Percentiles rank a stretch among this genome's conserved stretches.
Evolutionary conservation across 2,113 vertebrate genomes (phyloP).

Genomic region (Canis aureus): DNA sequence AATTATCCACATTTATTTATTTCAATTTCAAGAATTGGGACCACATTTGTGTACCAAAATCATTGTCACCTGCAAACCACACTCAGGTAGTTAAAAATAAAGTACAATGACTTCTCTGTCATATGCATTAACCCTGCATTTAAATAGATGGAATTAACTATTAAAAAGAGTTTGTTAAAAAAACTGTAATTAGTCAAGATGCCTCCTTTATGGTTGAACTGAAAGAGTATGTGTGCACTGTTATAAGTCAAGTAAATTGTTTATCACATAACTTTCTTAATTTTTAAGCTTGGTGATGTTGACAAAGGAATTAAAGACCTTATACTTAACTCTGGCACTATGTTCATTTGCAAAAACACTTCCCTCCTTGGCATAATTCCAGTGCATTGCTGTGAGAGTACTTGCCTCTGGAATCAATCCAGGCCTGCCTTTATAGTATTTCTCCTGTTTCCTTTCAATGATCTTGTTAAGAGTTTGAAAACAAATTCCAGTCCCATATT

Average conservation of each 20-base stretch:
- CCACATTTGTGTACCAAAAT: conserved; percentile 80
- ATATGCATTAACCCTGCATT: neutral
- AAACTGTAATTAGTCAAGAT: neutral
- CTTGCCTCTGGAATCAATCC: conserved; percentile 87
- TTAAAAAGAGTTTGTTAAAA: neutral
- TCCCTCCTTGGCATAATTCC: conserved; percentile 88
- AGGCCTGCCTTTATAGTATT: conserved; percentile 86
- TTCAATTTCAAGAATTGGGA: conserved; percentile 73
- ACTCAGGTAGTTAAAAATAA: conserved; percentile 52
- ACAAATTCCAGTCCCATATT: conserved; percentile 87
- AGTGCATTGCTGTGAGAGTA: conserved; percentile 87
- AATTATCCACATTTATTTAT: conserved; percentile 44
- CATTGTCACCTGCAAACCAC: conserved; percentile 46
- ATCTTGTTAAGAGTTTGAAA: conserved; percentile 90
- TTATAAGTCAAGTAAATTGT: conserved; percentile 88
- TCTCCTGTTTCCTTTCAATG: conserved; percentile 86
- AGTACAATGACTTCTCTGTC: neutral
- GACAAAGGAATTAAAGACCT: conserved; percentile 92
- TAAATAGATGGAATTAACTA: neutral
- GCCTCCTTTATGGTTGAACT: neutral
- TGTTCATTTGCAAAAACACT: conserved; percentile 87
- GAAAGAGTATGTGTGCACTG: conserved; percentile 57
- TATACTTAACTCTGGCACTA: conserved; percentile 84
- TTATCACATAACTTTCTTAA: conserved; percentile 89
- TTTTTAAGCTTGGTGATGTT: conserved; percentile 88